phyloP scores from a whole-genome alignment of 2,888 invertebrate species.

The Eupeodes luniger region DNA sequence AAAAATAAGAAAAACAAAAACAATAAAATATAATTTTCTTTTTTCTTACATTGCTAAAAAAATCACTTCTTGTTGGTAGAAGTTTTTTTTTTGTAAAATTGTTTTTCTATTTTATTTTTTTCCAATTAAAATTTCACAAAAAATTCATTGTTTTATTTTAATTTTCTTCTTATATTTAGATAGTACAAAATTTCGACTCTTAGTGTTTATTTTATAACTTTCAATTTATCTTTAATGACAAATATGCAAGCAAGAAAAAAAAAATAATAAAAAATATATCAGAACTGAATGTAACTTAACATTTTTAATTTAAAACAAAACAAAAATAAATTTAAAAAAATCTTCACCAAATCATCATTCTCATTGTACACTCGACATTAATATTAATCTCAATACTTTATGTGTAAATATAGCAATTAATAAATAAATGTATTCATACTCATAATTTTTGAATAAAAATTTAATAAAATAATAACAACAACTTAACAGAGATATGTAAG shows the following conservation, averaged over 20 bases:
- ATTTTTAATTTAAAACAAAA: neutral
- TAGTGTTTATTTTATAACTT: slow-evolving; percentile 18
- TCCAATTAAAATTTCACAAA: slow-evolving; percentile 1
- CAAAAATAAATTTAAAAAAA: neutral
- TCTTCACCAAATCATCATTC: slow-evolving; percentile 48
- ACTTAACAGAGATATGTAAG: slow-evolving; percentile 54
- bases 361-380: slow-evolving; percentile 66
- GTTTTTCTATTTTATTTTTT: neutral
- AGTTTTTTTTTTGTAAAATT: neutral
- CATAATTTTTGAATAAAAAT: slow-evolving; percentile 8
- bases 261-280: slow-evolving; percentile 4
- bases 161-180: slow-evolving; percentile 46
- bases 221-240: slow-evolving; percentile 15
- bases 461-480: slow-evolving; percentile 31
- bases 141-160: neutral
- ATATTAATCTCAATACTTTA: slow-evolving; percentile 35
- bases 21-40: slow-evolving; percentile 32
- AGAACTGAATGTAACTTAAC: slow-evolving; percentile 47
- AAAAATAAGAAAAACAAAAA: neutral
- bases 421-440: slow-evolving; percentile 46
- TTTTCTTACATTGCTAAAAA: slow-evolving; percentile 10
- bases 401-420: slow-evolving; percentile 59
- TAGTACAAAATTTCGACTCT: slow-evolving; percentile 63
- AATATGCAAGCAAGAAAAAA: neutral
- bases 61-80: slow-evolving; percentile 30